phyloP scores from a whole-genome alignment of 2,113 vertebrate genomes.

The Lepidothrix coronata region DNA sequence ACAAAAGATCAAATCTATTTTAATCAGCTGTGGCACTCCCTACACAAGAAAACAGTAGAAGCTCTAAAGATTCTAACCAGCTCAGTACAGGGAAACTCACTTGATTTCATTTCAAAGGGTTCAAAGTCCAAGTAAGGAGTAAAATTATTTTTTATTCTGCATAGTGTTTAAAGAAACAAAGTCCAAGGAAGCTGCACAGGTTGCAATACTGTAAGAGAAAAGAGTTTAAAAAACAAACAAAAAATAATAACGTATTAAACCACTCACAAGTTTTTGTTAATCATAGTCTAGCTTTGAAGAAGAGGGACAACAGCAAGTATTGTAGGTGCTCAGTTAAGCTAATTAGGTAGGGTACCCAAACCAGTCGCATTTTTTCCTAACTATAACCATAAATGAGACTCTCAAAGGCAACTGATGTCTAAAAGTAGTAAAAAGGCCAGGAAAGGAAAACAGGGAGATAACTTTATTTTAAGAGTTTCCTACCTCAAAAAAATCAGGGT shows the following conservation, averaged over 20 bases:
- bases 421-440: background rate
- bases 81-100: background rate
- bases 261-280: background rate
- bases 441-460: background rate
- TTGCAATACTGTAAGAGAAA: background rate
- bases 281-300: background rate
- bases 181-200: background rate
- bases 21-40: background rate
- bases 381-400: background rate
- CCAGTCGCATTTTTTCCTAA: background rate
- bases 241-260: background rate
- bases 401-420: background rate
- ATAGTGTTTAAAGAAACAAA: background rate
- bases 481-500: background rate
- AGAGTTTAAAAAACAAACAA: background rate
- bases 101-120: background rate
- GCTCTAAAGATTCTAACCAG: background rate
- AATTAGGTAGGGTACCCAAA: background rate
- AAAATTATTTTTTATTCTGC: background rate
- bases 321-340: background rate
- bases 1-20: background rate
- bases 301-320: background rate
- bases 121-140: background rate
- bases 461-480: background rate
- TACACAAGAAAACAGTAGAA: background rate